These are phyloP conservation scores for Diorhabda sublineata DNA, from an alignment of 1,140 invertebrate species.

Conservation along the genomic window DNA sequence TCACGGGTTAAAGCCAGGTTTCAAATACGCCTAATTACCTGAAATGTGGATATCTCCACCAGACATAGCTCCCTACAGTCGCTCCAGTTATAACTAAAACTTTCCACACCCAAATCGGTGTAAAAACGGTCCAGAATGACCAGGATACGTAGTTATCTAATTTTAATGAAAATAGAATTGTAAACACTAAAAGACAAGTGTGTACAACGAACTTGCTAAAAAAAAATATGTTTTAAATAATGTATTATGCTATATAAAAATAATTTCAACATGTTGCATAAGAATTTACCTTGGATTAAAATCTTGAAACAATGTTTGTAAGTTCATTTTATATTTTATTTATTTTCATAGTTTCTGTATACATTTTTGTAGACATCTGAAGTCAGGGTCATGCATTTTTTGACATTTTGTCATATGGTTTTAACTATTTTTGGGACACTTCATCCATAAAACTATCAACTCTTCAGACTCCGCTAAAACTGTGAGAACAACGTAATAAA, in stretches of 20 bases:
- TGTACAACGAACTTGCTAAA: constrained; percentile 95
- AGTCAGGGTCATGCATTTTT: not conserved
- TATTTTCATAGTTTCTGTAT: constrained; percentile 11
- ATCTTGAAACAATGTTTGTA: constrained; percentile 85
- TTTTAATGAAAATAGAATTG: constrained; percentile 81
- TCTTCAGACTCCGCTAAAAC: too few species aligned
- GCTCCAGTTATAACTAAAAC: constrained; percentile 84
- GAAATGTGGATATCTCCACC: constrained; percentile 92
- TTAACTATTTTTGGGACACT: not conserved
- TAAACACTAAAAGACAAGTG: constrained; percentile 86
- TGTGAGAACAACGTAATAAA: too few species aligned
- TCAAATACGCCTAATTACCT: constrained; percentile 53
- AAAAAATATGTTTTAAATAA: constrained; percentile 32
- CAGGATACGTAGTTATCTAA: constrained; percentile 82
- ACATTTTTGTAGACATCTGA: not conserved
- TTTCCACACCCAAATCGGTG: constrained; percentile 97
- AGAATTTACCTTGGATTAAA: constrained; percentile 80
- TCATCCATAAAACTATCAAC: too few species aligned
- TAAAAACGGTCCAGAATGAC: constrained; percentile 93
- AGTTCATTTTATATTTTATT: constrained; percentile 62
- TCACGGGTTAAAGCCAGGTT: constrained; percentile 5
- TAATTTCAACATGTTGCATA: constrained; percentile 12
- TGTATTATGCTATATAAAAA: constrained; percentile 23
- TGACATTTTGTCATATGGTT: not conserved
- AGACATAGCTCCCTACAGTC: constrained; percentile 85